Percentiles rank a stretch among this genome's conserved stretches.
Evolutionary conservation across 2,888 invertebrate species (phyloP).

Genomic region (Uropetala carovei): DNA sequence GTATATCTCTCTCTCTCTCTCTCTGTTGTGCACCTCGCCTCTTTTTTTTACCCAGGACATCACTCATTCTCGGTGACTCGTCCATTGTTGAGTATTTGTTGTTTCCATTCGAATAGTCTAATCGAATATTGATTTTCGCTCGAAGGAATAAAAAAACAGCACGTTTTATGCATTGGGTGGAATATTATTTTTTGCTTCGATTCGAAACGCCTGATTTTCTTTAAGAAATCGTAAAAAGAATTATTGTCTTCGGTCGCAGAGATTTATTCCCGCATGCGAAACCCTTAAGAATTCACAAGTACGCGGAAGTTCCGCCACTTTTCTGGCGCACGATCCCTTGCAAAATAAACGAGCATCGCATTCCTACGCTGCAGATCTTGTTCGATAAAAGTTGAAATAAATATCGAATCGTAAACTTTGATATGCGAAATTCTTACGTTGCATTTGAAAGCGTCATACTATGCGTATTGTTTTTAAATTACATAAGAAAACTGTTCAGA

Average conservation of each 20-base stretch:
- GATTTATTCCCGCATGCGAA: not conserved
- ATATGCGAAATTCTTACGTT: too few species aligned
- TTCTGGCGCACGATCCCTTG: not conserved
- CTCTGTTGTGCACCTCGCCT: too few species aligned
- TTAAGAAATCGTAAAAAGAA: not conserved
- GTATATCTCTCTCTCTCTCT: too few species aligned
- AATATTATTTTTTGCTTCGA: not conserved
- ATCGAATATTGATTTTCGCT: not conserved
- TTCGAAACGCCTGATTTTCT: not conserved
- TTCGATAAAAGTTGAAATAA: not conserved
- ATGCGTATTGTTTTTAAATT: too few species aligned
- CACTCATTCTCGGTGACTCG: too few species aligned
- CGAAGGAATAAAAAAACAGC: not conserved
- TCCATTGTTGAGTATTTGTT: too few species aligned
- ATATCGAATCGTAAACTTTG: not conserved
- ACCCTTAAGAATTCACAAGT: not conserved
- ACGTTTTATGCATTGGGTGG: not conserved
- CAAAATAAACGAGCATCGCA: not conserved
- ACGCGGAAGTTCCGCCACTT: conserved; percentile 21
- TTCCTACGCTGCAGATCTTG: not conserved
- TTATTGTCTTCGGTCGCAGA: not conserved
- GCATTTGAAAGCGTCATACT: too few species aligned
- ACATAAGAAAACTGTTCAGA: too few species aligned
- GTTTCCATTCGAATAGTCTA: too few species aligned
- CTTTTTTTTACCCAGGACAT: too few species aligned